A percentile compares a stretch with the other conserved stretches of the same genome.
phyloP scores from a whole-genome alignment of 2,888 invertebrate genomes.

The Mythimna impura region DNA sequence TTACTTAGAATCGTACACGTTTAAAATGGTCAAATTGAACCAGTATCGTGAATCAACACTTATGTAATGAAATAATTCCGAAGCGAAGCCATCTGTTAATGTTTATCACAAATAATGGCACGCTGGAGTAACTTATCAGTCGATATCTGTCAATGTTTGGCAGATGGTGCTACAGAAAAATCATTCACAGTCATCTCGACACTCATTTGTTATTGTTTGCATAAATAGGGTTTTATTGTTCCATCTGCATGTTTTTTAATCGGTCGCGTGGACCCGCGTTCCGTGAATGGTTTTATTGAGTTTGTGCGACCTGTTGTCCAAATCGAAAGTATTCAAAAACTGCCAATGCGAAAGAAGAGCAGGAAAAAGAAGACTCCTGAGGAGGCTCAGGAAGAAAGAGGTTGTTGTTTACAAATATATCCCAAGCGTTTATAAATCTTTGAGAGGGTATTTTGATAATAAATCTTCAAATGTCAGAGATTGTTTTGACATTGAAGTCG shows the following conservation, averaged over 20 bases:
- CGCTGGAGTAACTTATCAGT: slow-evolving; percentile 79
- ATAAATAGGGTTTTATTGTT: slow-evolving; percentile 61
- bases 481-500: slow-evolving; percentile 48
- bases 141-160: slow-evolving; percentile 80
- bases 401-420: slow-evolving; percentile 62
- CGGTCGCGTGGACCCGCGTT: slow-evolving; percentile 24
- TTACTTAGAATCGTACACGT: slow-evolving; percentile 63
- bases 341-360: slow-evolving; percentile 89
- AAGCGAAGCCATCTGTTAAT: slow-evolving; percentile 81
- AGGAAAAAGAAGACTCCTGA: slow-evolving; percentile 87
- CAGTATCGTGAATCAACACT: slow-evolving; percentile 74
- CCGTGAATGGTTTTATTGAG: slow-evolving; percentile 82
- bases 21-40: slow-evolving; percentile 70
- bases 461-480: slow-evolving; percentile 24
- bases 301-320: slow-evolving; percentile 86
- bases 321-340: slow-evolving; percentile 83
- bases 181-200: slow-evolving; percentile 69
- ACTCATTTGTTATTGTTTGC: slow-evolving; percentile 69
- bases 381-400: slow-evolving; percentile 79
- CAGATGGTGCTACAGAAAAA: slow-evolving; percentile 79
- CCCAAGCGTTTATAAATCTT: slow-evolving; percentile 23
- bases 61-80: slow-evolving; percentile 75
- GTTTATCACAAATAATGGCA: slow-evolving; percentile 85
- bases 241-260: slow-evolving; percentile 38
- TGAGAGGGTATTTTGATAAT: slow-evolving; percentile 65